Evolutionary conservation across 2,113 vertebrate species (phyloP).

Genomic region (Natator depressus): DNA sequence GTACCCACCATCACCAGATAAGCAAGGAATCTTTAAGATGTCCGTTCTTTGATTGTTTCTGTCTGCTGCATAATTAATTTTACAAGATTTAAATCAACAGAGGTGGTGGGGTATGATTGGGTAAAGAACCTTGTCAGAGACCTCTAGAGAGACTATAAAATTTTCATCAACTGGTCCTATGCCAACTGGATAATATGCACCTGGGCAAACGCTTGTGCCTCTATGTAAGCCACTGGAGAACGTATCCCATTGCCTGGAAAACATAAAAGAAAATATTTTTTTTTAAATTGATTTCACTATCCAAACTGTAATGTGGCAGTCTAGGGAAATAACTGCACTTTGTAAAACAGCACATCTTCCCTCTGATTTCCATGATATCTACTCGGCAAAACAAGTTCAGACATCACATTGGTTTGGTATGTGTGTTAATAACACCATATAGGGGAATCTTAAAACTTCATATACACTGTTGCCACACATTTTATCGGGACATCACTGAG

Average conservation of each 20-base stretch:
- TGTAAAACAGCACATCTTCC: background rate
- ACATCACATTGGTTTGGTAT: background rate
- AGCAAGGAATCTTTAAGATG: no score
- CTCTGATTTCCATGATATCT: background rate
- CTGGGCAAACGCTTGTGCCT: background rate
- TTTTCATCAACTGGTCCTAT: background rate
- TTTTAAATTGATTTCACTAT: background rate
- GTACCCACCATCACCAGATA: no score
- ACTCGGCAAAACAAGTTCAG: background rate
- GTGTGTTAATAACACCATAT: background rate
- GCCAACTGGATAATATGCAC: background rate
- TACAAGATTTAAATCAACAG: no score
- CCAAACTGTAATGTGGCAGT: background rate
- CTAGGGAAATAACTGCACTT: background rate
- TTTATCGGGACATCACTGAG: background rate
- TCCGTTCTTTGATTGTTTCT: no score
- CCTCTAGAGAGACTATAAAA: background rate
- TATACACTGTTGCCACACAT: background rate
- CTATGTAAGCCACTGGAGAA: background rate
- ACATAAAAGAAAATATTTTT: background rate
- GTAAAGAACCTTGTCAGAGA: background rate
- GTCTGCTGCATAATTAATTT: no score
- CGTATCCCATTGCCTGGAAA: background rate
- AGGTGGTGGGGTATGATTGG: no score
- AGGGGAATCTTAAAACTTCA: background rate